Conservation (phyloP, 92 coral and sea anemone species). For the Phenganax stokvisi region DNA sequence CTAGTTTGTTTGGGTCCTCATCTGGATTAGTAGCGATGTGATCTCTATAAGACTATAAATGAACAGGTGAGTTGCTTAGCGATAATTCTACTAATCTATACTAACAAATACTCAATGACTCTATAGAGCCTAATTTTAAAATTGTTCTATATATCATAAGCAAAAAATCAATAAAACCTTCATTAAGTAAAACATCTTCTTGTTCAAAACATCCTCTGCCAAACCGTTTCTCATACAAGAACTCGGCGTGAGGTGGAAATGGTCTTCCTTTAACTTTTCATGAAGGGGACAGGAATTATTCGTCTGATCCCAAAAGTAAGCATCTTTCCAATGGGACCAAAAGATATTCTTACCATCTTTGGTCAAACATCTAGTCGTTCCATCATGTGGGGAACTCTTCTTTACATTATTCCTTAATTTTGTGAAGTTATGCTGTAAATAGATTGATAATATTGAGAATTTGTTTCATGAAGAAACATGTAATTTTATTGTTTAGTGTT, state of each 20-base stretch:
- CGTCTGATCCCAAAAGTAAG: neutral
- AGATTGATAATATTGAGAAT: too few relatives aligned
- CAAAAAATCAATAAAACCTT: neutral
- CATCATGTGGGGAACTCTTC: neutral
- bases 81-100: too few relatives aligned
- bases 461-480: too few relatives aligned
- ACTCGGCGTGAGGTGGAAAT: constrained; percentile 2
- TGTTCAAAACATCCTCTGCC: constrained; percentile 1
- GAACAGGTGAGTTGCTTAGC: neutral
- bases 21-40: neutral
- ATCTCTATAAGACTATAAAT: constrained; percentile 6
- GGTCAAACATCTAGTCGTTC: neutral
- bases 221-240: constrained; percentile 2
- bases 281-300: constrained; percentile 18
- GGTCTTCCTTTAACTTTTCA: constrained; percentile 6
- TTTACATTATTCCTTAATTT: too few relatives aligned
- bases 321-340: constrained; percentile 9
- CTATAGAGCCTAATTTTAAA: too few relatives aligned
- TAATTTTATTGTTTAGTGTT: too few relatives aligned
- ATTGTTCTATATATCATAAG: too few relatives aligned
- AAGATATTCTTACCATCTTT: neutral
- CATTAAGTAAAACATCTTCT: neutral
- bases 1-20: neutral
- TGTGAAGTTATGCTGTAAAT: too few relatives aligned
- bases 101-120: too few relatives aligned